phyloP scores from a whole-genome alignment of 2,888 invertebrate genomes.

The Tenodera sinensis region DNA sequence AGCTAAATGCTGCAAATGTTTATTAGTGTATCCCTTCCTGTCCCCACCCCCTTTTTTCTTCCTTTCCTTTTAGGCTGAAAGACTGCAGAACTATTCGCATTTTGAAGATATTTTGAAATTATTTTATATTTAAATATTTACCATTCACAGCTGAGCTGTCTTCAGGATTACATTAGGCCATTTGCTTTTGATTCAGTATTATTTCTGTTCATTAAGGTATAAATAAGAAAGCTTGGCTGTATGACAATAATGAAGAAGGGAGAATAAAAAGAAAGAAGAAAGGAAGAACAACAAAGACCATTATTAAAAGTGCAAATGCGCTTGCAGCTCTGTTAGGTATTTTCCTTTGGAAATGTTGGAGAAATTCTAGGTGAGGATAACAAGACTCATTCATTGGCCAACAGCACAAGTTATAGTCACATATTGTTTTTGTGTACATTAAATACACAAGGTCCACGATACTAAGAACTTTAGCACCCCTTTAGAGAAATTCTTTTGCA shows the following conservation, averaged over 20 bases:
- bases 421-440: neutral
- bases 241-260: no score
- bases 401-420: neutral
- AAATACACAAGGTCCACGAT: neutral
- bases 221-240: no score
- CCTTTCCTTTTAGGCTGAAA: neutral
- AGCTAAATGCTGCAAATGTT: neutral
- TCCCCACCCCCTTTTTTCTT: neutral
- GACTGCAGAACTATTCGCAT: neutral
- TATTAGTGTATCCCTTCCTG: neutral
- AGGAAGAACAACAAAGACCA: no score
- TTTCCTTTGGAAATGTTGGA: neutral
- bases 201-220: no score
- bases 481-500: neutral
- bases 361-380: neutral
- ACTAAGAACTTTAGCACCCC: neutral
- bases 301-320: neutral
- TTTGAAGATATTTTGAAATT: neutral
- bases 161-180: no score
- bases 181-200: no score
- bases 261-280: no score
- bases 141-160: no score
- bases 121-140: neutral
- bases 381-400: no score
- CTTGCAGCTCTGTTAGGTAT: neutral